phyloP scores from a whole-genome alignment of 2,888 invertebrate genomes.

The Cheilosia impressa region DNA sequence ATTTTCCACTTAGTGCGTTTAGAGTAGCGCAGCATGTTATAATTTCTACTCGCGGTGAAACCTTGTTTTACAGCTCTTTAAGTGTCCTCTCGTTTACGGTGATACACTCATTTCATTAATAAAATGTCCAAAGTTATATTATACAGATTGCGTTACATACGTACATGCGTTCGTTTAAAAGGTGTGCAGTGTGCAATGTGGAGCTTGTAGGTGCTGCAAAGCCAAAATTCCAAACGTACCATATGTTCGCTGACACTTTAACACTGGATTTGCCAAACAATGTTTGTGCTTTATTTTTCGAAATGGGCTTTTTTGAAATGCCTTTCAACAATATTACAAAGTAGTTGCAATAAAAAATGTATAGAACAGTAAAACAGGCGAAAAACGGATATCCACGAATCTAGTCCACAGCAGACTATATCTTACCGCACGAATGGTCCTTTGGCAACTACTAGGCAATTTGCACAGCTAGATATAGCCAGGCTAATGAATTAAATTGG shows the following conservation, averaged over 20 bases:
- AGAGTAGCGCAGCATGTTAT: no score
- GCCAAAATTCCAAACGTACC: conserved; percentile 17
- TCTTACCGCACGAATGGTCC: conserved; percentile 66
- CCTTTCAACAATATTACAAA: background rate
- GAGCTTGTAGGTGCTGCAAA: background rate
- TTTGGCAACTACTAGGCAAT: conserved; percentile 65
- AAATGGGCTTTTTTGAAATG: conserved; percentile 11
- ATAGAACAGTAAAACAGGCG: conserved; percentile 13
- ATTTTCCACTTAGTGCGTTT: background rate
- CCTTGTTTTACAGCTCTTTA: background rate
- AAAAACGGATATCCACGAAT: conserved; percentile 19
- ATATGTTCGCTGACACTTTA: conserved; percentile 13
- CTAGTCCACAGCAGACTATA: conserved; percentile 17
- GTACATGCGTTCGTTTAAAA: no score
- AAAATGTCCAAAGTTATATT: background rate
- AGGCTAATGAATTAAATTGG: conserved; percentile 58
- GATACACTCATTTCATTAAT: background rate
- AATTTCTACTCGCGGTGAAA: background rate
- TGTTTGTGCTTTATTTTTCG: background rate
- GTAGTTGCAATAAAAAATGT: conserved; percentile 44
- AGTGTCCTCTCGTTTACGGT: background rate
- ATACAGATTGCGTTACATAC: background rate
- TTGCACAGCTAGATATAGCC: conserved; percentile 26
- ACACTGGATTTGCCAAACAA: background rate
- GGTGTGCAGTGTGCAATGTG: no score